A percentile compares a stretch with the other conserved stretches of the same genome.
These are phyloP conservation scores for Magallana ariakensis DNA, from an alignment of 1,140 invertebrate species.

Conservation along the genomic window DNA sequence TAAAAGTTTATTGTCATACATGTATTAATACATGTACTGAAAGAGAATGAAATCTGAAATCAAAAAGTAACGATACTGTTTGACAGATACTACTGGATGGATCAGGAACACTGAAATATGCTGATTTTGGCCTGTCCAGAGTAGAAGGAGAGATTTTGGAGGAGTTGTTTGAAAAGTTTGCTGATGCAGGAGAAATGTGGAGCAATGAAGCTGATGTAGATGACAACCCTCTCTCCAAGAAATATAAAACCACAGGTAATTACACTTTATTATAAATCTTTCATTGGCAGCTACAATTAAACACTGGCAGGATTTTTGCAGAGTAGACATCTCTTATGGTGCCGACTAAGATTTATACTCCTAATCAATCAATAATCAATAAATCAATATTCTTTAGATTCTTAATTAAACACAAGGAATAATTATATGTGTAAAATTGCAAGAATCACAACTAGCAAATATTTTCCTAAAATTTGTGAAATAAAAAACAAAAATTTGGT, in stretches of 20 bases:
- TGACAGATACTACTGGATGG: conserved; percentile 78
- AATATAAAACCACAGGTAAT: conserved; percentile 65
- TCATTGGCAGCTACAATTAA: background rate
- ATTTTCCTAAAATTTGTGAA: too few relatives aligned
- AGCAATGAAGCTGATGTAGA: conserved; percentile 64
- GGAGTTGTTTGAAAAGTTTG: conserved; percentile 77
- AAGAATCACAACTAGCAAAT: too few relatives aligned
- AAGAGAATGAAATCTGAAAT: background rate
- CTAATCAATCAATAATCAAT: too few relatives aligned
- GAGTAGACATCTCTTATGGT: too few relatives aligned
- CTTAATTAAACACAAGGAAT: too few relatives aligned
- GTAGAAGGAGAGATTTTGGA: conserved; percentile 79
- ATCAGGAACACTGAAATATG: conserved; percentile 76
- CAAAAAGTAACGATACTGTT: background rate
- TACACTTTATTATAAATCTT: background rate
- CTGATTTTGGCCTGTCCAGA: conserved; percentile 78
- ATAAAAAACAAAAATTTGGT: too few relatives aligned
- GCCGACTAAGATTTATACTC: too few relatives aligned
- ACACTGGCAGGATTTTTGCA: too few relatives aligned
- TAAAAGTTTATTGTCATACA: too few relatives aligned
- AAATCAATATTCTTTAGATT: too few relatives aligned
- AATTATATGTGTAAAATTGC: too few relatives aligned
- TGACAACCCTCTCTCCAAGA: conserved; percentile 61
- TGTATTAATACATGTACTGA: background rate
- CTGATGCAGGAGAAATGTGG: conserved; percentile 74